These are phyloP conservation scores for Omphaloscelis lunosa DNA, from an alignment of 2,888 invertebrate species.

Conservation along the genomic window DNA sequence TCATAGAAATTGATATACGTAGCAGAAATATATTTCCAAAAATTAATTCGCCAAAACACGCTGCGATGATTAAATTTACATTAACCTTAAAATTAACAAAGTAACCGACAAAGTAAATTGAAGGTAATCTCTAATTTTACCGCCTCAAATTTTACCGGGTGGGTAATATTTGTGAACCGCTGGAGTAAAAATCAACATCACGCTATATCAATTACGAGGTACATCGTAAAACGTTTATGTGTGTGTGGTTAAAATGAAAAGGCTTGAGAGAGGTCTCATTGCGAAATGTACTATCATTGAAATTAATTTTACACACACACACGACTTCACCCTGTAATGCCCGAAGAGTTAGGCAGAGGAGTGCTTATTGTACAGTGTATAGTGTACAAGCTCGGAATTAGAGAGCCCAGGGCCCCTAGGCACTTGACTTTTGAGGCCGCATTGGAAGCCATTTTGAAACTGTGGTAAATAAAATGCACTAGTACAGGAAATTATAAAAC, in stretches of 20 bases:
- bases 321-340: background rate
- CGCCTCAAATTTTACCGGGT: slow-evolving; percentile 39
- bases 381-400: too few species aligned
- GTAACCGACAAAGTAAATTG: slow-evolving; percentile 57
- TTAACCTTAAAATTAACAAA: slow-evolving; percentile 60
- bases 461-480: too few species aligned
- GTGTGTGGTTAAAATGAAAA: slow-evolving; percentile 2
- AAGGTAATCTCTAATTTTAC: slow-evolving; percentile 60
- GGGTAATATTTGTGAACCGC: slow-evolving; percentile 47
- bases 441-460: too few species aligned
- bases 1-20: slow-evolving; percentile 32
- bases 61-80: slow-evolving; percentile 61
- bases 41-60: slow-evolving; percentile 37
- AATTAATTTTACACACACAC: background rate
- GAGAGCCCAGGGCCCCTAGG: too few species aligned
- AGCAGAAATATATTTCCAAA: slow-evolving; percentile 20
- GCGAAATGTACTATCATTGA: background rate
- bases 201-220: slow-evolving; percentile 80
- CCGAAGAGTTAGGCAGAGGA: background rate
- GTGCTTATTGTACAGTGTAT: background rate
- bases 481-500: too few species aligned
- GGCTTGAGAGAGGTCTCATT: background rate
- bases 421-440: too few species aligned
- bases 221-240: slow-evolving; percentile 41
- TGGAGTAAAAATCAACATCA: slow-evolving; percentile 69